Evolutionary conservation across 1,140 invertebrate species (phyloP), one percentile per base, ranked within the genome.

Genomic region (Leptinotarsa texana): DNA sequence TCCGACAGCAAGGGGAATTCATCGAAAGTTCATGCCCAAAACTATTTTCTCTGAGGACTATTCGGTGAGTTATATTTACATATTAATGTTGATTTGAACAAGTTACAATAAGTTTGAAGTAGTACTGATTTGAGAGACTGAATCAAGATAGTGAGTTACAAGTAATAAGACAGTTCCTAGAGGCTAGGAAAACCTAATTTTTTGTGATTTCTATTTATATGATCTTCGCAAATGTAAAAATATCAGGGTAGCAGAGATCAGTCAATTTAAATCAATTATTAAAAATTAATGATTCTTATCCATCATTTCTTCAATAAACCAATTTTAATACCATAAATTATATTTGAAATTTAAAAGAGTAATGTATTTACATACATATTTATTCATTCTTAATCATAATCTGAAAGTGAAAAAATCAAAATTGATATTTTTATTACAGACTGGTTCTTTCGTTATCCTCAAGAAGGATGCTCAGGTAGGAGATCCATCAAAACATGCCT

Each of bases 391-490:
- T 22, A 5, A 21, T 15, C 42, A 42, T n/a, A 42, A 24, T 69
- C 18, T 47, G 8, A 42, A 42, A 11, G 33, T 33, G 8, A 42
- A 42, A 33, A 42, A 42, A 42, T 42, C 33, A 42, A 11, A 42
- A 11, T 42, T 42, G 3, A 42, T 11, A 11, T 11, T 76, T 67
- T 75, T 71, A 21, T 81, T 83, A 73, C 69, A 85, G 83, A 80
- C 80, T 67, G 84, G 84, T 4, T 78, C 81, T 11, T 85, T 85
- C 81, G 75, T 85, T 11, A 82, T 84, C 67, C 73, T 79, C 6
- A 85, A 85, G 77, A 79, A 82, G 75, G 84, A 85, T 74, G 83
- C 81, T 13, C 81, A 83, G 76, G 67, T 73, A 21, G 82, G 81
- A n/a, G 83, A 84, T 75, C 74, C 79, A 4, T 75, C 66, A 4